Evolutionary conservation across 1,140 invertebrate species (phyloP).

Genomic region (Bursaphelenchus mucronatus): DNA sequence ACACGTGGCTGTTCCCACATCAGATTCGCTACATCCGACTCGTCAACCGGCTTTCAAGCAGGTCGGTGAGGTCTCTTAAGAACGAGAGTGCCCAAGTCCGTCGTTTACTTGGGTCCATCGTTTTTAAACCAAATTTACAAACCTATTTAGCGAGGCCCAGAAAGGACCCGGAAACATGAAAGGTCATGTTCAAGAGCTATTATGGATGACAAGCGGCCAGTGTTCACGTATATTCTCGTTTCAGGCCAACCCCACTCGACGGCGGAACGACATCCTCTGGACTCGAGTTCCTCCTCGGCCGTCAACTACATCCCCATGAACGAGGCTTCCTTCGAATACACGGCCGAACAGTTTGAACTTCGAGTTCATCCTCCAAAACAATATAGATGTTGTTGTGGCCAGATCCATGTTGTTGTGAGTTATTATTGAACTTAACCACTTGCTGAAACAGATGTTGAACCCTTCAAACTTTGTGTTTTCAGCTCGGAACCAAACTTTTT

Average conservation of each 20-base stretch:
- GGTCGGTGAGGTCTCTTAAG: neutral
- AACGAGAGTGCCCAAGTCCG: neutral
- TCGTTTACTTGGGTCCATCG: neutral
- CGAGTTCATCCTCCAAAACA: constrained; percentile 10
- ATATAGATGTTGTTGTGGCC: constrained; percentile 40
- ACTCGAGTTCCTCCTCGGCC: constrained; percentile 3
- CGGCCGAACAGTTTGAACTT: neutral
- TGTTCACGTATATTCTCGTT: neutral
- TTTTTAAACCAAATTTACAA: constrained; percentile 6
- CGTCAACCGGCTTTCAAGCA: neutral
- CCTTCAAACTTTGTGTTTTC: constrained; percentile 15
- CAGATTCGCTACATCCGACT: neutral
- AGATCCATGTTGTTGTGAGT: constrained; percentile 44
- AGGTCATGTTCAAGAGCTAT: constrained; percentile 2
- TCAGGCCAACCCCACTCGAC: no score
- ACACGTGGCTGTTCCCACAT: neutral
- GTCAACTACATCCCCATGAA: constrained; percentile 13
- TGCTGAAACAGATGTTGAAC: neutral
- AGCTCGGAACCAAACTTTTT: constrained; percentile 50
- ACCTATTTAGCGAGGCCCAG: neutral
- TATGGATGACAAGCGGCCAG: constrained; percentile 7
- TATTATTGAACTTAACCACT: constrained; percentile 3
- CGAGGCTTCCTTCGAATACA: constrained; percentile 7
- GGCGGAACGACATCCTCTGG: no score
- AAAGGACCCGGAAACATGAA: neutral